phyloP scores from a whole-genome alignment of 2,113 vertebrate species.

The Mus musculus region DNA sequence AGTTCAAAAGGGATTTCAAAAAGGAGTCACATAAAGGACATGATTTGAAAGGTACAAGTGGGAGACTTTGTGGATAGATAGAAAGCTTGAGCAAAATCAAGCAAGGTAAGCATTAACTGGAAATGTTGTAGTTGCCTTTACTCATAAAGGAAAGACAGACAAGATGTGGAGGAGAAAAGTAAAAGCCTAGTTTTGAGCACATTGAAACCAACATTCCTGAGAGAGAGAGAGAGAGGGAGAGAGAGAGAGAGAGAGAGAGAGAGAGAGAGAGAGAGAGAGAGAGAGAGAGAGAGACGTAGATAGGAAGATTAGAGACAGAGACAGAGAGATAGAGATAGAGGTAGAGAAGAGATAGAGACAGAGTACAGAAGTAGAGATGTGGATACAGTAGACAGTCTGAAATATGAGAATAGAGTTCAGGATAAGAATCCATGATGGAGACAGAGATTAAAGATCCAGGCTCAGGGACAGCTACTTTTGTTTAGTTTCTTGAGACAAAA shows the following conservation, averaged over 20 bases:
- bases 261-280: background rate
- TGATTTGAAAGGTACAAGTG: background rate
- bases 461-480: background rate
- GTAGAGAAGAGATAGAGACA: no score
- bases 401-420: background rate
- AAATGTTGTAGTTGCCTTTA: background rate
- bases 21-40: background rate
- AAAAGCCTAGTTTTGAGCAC: slow-evolving; percentile 32
- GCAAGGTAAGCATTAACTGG: background rate
- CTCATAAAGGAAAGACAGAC: background rate
- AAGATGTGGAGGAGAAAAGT: background rate
- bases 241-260: background rate
- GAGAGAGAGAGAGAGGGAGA: rapidly evolving
- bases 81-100: background rate
- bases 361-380: background rate
- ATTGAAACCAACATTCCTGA: background rate
- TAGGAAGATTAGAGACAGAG: no score
- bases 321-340: no score
- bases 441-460: background rate
- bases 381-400: background rate
- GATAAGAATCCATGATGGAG: background rate
- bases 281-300: no score
- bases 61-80: background rate
- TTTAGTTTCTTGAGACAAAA: background rate
- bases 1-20: background rate